A percentile compares a stretch with the other conserved stretches of the same genome.
These are phyloP conservation scores for Drosophila eohydei DNA, from an alignment of 2,888 invertebrate genomes.

Conservation along the genomic window DNA sequence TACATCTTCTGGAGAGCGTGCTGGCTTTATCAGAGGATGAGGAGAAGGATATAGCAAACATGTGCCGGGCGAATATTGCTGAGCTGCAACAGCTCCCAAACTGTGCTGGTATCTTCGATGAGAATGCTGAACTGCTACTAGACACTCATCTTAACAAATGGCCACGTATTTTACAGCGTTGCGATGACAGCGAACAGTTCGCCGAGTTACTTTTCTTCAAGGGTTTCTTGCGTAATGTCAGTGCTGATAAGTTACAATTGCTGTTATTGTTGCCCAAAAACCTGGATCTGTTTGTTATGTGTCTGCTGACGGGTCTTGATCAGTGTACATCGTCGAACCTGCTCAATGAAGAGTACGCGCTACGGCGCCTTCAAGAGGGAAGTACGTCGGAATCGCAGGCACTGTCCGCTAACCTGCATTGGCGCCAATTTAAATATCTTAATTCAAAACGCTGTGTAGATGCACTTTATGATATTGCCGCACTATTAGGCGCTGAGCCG, in stretches of 20 bases:
- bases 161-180: slow-evolving; percentile 88
- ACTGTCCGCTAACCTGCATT: slow-evolving; percentile 85
- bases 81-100: slow-evolving; percentile 81
- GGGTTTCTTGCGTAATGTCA: slow-evolving; percentile 88
- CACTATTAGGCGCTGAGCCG: slow-evolving; percentile 86
- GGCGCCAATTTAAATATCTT: slow-evolving; percentile 89
- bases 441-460: slow-evolving; percentile 85
- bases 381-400: slow-evolving; percentile 74
- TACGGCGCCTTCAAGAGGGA: slow-evolving; percentile 53
- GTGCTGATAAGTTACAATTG: slow-evolving; percentile 86
- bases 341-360: slow-evolving; percentile 86
- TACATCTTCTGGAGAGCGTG: slow-evolving; percentile 88
- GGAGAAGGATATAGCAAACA: slow-evolving; percentile 86
- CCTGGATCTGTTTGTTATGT: slow-evolving; percentile 87
- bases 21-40: slow-evolving; percentile 90
- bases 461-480: slow-evolving; percentile 87
- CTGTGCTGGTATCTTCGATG: slow-evolving; percentile 73
- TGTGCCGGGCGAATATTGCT: slow-evolving; percentile 83
- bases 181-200: slow-evolving; percentile 88
- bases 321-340: slow-evolving; percentile 85
- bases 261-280: slow-evolving; percentile 86
- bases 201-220: slow-evolving; percentile 88
- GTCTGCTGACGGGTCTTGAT: slow-evolving; percentile 86
- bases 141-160: slow-evolving; percentile 86
- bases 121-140: slow-evolving; percentile 87